phyloP scores from a whole-genome alignment of 2,797 vertebrate genomes.

The Potorous gilbertii region DNA sequence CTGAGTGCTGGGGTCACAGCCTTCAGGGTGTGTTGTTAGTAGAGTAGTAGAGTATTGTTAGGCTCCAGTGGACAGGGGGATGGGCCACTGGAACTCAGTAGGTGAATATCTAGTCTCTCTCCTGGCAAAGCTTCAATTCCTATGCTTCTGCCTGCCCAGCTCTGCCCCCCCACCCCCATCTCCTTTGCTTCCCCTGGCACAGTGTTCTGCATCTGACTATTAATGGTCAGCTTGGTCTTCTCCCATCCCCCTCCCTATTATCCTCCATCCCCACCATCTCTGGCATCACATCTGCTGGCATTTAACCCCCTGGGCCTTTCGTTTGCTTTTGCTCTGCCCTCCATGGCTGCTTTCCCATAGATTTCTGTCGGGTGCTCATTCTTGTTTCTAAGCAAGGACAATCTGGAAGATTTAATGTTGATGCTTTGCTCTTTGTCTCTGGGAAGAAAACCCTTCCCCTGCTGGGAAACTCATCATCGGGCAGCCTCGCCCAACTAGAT shows the following conservation, averaged over 20 bases:
- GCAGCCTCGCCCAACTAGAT: slow-evolving; percentile 61
- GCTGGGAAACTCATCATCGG: slow-evolving; percentile 76
- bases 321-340: slow-evolving; percentile 62
- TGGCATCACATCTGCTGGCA: slow-evolving; percentile 52
- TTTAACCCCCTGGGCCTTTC: slow-evolving; percentile 75
- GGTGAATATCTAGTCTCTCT: not conserved
- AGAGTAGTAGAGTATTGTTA: not conserved
- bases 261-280: slow-evolving; percentile 45
- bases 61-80: not conserved
- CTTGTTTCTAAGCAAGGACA: slow-evolving; percentile 49
- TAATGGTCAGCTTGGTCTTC: slow-evolving; percentile 38
- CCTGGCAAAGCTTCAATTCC: not conserved
- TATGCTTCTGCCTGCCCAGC: not conserved
- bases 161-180: not conserved
- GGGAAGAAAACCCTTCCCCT: slow-evolving; percentile 78
- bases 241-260: slow-evolving; percentile 48
- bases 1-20: not conserved
- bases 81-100: not conserved
- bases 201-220: slow-evolving; percentile 39
- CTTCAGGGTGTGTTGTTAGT: too few relatives aligned
- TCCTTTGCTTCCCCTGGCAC: not conserved
- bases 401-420: slow-evolving; percentile 77
- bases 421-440: slow-evolving; percentile 75
- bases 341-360: slow-evolving; percentile 37
- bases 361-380: slow-evolving; percentile 65